Percentiles rank a stretch among this genome's conserved stretches.
phyloP scores from a whole-genome alignment of 2,113 vertebrate species.

The Chaetodon trifascialis region DNA sequence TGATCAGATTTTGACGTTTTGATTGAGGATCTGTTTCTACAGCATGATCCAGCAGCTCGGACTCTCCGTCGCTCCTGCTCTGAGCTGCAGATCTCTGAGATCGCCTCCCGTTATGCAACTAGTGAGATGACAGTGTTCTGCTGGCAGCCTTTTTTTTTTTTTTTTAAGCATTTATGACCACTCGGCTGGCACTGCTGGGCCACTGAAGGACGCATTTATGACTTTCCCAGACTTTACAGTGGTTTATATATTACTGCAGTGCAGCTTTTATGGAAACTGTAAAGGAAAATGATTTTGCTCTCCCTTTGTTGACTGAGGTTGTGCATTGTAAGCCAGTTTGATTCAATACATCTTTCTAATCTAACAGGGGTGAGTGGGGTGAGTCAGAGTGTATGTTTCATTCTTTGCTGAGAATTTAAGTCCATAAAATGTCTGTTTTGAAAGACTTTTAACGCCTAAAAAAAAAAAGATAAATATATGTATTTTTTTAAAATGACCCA shows the following conservation, averaged over 20 bases:
- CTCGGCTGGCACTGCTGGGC: neutral
- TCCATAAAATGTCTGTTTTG: too few species aligned
- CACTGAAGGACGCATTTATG: constrained; percentile 40
- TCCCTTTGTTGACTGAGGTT: neutral
- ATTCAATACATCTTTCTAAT: constrained; percentile 9
- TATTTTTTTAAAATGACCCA: neutral
- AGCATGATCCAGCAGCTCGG: constrained; percentile 14
- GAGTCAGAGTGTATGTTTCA: neutral
- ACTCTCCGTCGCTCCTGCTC: constrained; percentile 29
- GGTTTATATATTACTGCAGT: neutral
- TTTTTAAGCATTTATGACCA: constrained; percentile 13
- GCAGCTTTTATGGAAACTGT: neutral
- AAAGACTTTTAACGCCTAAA: neutral
- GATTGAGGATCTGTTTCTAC: constrained; percentile 17
- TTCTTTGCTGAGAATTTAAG: neutral
- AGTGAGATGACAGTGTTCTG: constrained; percentile 31
- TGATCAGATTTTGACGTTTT: neutral
- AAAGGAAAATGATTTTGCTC: neutral
- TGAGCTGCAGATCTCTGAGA: constrained; percentile 52
- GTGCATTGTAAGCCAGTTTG: neutral
- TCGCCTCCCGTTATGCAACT: constrained; percentile 56
- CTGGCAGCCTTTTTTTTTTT: constrained; percentile 36
- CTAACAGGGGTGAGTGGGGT: neutral
- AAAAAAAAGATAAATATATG: neutral
- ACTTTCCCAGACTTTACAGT: constrained; percentile 31